phyloP scores from a whole-genome alignment of 2,113 vertebrate species.

The Oenanthe oenanthe region DNA sequence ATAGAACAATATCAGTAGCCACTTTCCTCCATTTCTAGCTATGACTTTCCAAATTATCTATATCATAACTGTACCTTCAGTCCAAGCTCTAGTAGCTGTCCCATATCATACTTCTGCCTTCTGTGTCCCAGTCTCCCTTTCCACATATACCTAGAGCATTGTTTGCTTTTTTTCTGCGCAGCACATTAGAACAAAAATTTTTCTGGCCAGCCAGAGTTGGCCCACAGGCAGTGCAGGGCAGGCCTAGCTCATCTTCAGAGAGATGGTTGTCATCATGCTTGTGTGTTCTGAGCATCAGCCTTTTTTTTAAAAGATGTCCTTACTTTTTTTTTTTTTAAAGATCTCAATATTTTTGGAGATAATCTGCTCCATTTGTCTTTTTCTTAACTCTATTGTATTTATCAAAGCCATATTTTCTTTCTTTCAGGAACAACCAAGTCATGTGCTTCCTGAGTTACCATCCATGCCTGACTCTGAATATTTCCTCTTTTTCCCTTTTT shows the following conservation, averaged over 20 bases:
- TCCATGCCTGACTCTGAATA: neutral
- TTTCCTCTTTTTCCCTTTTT: neutral
- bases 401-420: neutral
- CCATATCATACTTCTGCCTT: neutral
- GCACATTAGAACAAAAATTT: neutral
- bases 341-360: neutral
- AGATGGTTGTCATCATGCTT: neutral
- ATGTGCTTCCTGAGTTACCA: neutral
- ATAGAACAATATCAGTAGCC: neutral
- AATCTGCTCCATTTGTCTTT: neutral
- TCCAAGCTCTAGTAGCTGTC: neutral
- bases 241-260: neutral
- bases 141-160: accelerated
- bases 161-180: accelerated
- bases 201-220: neutral
- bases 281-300: neutral
- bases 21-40: neutral
- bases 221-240: neutral
- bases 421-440: neutral
- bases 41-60: neutral
- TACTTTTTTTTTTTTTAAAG: neutral
- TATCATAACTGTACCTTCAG: neutral
- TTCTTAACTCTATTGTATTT: neutral
- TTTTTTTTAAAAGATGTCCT: neutral
- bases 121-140: neutral